phyloP scores from a whole-genome alignment of 2,113 vertebrate genomes.

The Ondatra zibethicus region DNA sequence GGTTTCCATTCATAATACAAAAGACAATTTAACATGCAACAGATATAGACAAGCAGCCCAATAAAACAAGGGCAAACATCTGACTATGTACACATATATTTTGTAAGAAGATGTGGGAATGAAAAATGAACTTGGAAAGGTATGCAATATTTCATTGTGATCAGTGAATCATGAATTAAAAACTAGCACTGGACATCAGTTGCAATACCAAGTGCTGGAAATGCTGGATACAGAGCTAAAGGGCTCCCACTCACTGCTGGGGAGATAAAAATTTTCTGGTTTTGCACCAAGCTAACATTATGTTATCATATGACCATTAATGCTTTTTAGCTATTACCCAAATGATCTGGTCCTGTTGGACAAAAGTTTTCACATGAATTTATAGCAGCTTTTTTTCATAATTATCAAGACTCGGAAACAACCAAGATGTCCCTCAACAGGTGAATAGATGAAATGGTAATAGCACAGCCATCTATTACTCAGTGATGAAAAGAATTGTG shows the following conservation, averaged over 20 bases:
- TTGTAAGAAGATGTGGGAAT: not conserved
- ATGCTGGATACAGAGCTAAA: not conserved
- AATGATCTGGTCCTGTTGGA: not conserved
- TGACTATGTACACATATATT: not conserved
- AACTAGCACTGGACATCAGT: not conserved
- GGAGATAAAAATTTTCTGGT: not conserved
- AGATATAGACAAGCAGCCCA: not conserved
- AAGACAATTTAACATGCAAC: not conserved
- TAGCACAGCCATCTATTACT: not conserved
- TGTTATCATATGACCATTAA: not conserved
- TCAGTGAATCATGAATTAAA: not conserved
- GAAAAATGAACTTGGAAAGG: not conserved
- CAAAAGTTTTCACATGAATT: not conserved
- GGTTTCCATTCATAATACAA: not conserved
- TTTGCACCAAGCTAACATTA: not conserved
- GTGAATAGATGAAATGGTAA: not conserved
- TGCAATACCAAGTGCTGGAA: not conserved
- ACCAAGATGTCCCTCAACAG: not conserved
- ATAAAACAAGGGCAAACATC: not conserved
- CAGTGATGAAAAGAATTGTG: not conserved
- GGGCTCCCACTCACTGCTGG: not conserved
- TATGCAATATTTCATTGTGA: not conserved
- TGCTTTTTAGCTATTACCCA: not conserved
- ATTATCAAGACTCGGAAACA: not conserved
- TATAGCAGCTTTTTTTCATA: not conserved